Conservation (phyloP, 2,797 vertebrate species). For the Syndactyla subalaris region DNA sequence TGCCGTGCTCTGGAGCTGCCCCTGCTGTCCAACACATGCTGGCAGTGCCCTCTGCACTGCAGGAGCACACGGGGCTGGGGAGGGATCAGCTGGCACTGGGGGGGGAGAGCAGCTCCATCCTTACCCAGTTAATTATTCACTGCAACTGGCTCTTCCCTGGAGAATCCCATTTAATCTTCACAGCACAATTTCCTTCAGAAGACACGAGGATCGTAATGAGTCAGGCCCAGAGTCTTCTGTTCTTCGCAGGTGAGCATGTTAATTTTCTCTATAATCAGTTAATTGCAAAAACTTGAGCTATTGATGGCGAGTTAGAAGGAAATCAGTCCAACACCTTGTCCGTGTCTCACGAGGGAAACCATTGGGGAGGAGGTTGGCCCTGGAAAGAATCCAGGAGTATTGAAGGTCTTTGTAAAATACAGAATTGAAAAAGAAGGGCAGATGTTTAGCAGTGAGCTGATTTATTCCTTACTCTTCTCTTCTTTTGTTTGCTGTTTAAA, state of each 20-base stretch:
- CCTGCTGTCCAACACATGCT: neutral
- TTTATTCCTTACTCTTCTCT: neutral
- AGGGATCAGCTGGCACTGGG: neutral
- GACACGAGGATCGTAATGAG: slow-evolving; percentile 34
- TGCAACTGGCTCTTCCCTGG: slow-evolving; percentile 2
- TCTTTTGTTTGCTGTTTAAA: neutral
- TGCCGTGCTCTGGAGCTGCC: neutral
- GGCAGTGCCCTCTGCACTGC: neutral
- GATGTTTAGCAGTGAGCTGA: neutral
- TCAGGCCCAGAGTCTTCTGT: slow-evolving; percentile 26
- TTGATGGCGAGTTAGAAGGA: neutral
- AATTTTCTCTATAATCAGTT: slow-evolving; percentile 62
- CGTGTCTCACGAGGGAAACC: neutral
- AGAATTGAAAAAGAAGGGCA: neutral
- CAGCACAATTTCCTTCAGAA: slow-evolving; percentile 32
- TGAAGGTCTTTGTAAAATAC: neutral
- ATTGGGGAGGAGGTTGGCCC: neutral
- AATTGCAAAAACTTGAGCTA: slow-evolving; percentile 28
- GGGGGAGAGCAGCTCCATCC: neutral
- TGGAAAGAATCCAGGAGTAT: neutral
- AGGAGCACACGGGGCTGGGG: neutral
- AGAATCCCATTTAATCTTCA: neutral
- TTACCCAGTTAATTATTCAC: slow-evolving; percentile 30
- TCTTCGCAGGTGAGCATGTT: slow-evolving; percentile 49
- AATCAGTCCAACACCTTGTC: neutral